Percentiles rank a stretch among this genome's conserved stretches.
Evolutionary conservation across 2,888 invertebrate species (phyloP).

Genomic region (Boloria euphrosyne): DNA sequence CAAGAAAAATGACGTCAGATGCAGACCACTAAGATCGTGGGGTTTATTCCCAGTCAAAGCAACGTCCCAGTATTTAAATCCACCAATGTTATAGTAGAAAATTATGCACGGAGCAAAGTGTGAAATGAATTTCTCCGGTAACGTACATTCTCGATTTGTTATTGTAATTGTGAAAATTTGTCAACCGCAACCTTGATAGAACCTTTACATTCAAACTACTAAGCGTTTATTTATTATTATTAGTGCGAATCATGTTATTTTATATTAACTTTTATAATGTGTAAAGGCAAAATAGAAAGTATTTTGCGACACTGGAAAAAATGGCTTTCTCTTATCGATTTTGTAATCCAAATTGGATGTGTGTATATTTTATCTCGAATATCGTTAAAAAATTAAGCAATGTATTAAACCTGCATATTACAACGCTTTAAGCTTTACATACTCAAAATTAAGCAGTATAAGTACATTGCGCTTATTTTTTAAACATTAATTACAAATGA

Average conservation of each 20-base stretch:
- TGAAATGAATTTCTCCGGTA: background rate
- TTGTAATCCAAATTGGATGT: slow-evolving; percentile 4
- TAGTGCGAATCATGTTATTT: too few species aligned
- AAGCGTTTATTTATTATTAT: background rate
- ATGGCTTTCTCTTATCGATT: slow-evolving; percentile 16
- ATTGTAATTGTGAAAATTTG: slow-evolving; percentile 22
- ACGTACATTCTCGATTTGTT: slow-evolving; percentile 12
- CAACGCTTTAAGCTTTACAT: too few species aligned
- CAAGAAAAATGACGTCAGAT: too few species aligned
- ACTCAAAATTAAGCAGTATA: background rate
- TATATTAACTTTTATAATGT: background rate
- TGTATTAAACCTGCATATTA: too few species aligned
- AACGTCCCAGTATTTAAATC: too few species aligned
- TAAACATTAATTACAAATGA: slow-evolving; percentile 7
- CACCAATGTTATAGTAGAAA: too few species aligned
- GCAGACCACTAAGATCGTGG: too few species aligned
- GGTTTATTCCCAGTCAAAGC: too few species aligned
- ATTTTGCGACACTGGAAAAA: slow-evolving; percentile 14
- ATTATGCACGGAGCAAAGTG: too few species aligned
- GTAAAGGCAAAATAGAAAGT: slow-evolving; percentile 9
- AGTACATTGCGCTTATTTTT: background rate
- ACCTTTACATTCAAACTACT: slow-evolving; percentile 15
- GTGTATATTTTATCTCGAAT: too few species aligned
- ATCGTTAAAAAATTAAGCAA: too few species aligned
- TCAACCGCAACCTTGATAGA: slow-evolving; percentile 31